phyloP scores from a whole-genome alignment of 2,888 invertebrate species.

The Hermaeophaga mercurialis region DNA sequence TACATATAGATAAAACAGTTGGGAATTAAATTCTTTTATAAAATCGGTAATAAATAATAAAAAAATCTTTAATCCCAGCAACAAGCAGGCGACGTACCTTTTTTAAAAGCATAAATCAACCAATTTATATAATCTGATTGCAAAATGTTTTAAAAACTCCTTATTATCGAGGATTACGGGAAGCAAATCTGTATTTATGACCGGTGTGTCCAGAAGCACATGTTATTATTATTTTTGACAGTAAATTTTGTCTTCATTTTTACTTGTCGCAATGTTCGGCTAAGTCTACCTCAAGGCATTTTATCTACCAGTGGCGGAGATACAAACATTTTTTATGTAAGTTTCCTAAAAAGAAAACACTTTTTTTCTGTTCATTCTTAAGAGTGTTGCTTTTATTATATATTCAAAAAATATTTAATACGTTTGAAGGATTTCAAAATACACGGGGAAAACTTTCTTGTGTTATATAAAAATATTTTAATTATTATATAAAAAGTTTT shows the following conservation, averaged over 20 bases:
- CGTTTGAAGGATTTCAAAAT: too few relatives aligned
- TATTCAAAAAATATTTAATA: too few relatives aligned
- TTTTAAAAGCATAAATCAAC: constrained; percentile 37
- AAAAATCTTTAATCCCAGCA: constrained; percentile 4
- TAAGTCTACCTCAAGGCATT: constrained; percentile 39
- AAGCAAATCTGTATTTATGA: constrained; percentile 50
- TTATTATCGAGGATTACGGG: constrained; percentile 48
- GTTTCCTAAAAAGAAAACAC: too few relatives aligned
- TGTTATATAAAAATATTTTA: too few relatives aligned
- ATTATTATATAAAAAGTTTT: too few relatives aligned
- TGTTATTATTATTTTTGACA: constrained; percentile 43
- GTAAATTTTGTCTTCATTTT: constrained; percentile 45
- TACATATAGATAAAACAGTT: background rate
- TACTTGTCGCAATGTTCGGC: constrained; percentile 34
- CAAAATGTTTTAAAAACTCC: constrained; percentile 47
- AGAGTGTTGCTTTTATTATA: too few relatives aligned
- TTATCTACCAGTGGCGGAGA: constrained; percentile 6
- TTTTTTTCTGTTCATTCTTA: too few relatives aligned
- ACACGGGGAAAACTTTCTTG: too few relatives aligned
- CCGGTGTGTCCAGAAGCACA: constrained; percentile 39
- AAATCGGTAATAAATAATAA: constrained; percentile 2
- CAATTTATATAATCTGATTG: constrained; percentile 47
- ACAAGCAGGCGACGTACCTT: constrained; percentile 1
- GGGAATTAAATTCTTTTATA: background rate
- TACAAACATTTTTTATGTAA: too few relatives aligned